Evolutionary conservation across 2,888 invertebrate species (phyloP).

Genomic region (Anthophora plumipes): DNA sequence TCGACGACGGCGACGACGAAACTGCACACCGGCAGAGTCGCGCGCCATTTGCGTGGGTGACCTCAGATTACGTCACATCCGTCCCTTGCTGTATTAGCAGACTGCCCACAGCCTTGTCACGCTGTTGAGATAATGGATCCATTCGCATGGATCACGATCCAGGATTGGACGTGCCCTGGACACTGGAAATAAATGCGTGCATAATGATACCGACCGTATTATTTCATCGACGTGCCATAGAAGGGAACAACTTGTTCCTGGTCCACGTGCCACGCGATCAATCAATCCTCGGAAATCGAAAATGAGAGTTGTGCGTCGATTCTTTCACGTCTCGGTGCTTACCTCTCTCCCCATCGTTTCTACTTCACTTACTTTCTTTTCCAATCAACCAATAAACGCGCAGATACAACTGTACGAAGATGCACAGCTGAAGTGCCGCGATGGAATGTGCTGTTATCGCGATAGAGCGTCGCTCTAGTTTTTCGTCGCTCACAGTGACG

Average conservation of each 20-base stretch:
- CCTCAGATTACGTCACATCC: conserved; percentile 84
- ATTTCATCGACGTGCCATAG: conserved; percentile 68
- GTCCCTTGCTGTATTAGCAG: conserved; percentile 82
- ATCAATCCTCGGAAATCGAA: conserved; percentile 47
- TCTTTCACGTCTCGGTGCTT: background rate
- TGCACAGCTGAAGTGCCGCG: background rate
- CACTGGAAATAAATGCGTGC: conserved; percentile 81
- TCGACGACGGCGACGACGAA: conserved; percentile 47
- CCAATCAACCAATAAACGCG: background rate
- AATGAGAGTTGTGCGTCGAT: conserved; percentile 22
- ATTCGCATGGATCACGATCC: conserved; percentile 83
- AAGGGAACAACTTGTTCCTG: conserved; percentile 68
- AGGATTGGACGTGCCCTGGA: conserved; percentile 81
- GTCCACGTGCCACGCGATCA: conserved; percentile 62
- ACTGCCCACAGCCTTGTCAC: conserved; percentile 84
- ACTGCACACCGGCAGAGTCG: conserved; percentile 47
- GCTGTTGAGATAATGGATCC: conserved; percentile 83
- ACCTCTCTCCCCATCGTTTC: background rate
- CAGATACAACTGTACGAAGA: background rate
- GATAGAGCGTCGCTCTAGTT: conserved; percentile 53
- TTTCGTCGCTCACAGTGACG: conserved; percentile 35
- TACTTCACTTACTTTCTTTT: background rate
- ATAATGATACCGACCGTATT: conserved; percentile 75
- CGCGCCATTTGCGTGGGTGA: conserved; percentile 80
- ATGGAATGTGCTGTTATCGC: conserved; percentile 10